Conservation (phyloP, 2,113 vertebrate species). For the Chaetodon trifascialis region DNA sequence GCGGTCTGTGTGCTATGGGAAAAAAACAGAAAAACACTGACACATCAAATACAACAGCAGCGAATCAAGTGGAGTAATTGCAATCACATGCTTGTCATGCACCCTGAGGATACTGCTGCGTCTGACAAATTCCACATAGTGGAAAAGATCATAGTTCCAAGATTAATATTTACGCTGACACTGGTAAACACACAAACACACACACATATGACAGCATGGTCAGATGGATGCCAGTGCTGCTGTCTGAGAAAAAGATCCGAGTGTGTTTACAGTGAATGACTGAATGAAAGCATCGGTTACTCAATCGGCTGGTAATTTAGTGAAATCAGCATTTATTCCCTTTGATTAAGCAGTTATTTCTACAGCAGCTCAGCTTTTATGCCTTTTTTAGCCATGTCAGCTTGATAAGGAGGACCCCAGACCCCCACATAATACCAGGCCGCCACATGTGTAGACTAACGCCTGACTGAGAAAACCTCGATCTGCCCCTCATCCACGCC, state of each 20-base stretch:
- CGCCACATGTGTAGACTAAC: no score
- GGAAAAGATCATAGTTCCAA: conserved; percentile 10
- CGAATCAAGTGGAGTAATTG: conserved; percentile 46
- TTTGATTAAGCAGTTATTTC: conserved; percentile 2
- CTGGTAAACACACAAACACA: neutral
- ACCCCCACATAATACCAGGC: no score
- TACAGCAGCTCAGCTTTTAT: neutral
- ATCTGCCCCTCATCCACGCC: no score
- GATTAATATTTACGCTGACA: conserved; percentile 23
- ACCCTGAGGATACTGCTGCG: conserved; percentile 6
- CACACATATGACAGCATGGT: neutral
- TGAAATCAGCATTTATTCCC: neutral
- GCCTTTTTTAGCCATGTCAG: neutral
- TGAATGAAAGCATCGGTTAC: neutral
- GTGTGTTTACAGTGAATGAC: neutral
- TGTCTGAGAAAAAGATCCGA: neutral
- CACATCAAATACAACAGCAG: conserved; percentile 25
- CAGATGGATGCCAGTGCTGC: neutral
- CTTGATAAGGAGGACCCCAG: no score
- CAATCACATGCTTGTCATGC: conserved; percentile 51
- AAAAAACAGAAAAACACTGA: conserved; percentile 2
- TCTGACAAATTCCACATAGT: conserved; percentile 24
- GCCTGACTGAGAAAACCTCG: no score
- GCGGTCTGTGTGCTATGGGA: neutral
- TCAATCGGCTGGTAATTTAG: conserved; percentile 1